Evolutionary conservation across 2,888 invertebrate species (phyloP).

Genomic region (Aelia acuminata): DNA sequence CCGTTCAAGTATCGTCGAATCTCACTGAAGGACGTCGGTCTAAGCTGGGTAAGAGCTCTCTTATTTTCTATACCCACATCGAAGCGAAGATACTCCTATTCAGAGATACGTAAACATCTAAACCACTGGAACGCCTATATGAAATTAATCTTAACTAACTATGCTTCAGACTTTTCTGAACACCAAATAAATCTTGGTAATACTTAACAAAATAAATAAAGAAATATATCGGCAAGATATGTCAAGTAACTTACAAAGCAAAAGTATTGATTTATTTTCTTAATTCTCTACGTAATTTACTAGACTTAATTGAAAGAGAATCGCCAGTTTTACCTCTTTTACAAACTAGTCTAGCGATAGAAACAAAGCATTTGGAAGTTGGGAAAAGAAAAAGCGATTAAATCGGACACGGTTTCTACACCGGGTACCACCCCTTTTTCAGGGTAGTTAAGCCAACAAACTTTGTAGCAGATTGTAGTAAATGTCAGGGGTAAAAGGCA

Average conservation of each 20-base stretch:
- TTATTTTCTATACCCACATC: too few relatives aligned
- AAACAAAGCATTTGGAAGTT: slow-evolving; percentile 24
- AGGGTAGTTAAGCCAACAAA: slow-evolving; percentile 33
- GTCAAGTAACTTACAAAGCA: not conserved
- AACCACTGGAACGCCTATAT: too few relatives aligned
- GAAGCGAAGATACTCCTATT: too few relatives aligned
- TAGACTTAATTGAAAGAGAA: not conserved
- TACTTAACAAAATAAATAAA: too few relatives aligned
- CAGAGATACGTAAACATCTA: too few relatives aligned
- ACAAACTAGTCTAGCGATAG: slow-evolving; percentile 13
- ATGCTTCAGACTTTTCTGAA: too few relatives aligned
- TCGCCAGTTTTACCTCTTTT: not conserved
- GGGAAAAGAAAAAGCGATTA: slow-evolving; percentile 25
- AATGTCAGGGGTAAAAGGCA: slow-evolving; percentile 39
- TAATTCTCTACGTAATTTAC: not conserved
- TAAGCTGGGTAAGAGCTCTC: too few relatives aligned
- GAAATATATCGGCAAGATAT: not conserved
- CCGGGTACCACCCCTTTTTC: not conserved
- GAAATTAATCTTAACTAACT: too few relatives aligned
- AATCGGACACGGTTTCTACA: slow-evolving; percentile 28
- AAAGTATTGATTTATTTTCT: not conserved
- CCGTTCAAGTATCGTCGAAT: too few relatives aligned
- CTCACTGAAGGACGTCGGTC: too few relatives aligned
- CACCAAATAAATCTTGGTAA: too few relatives aligned
- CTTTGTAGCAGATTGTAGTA: slow-evolving; percentile 31